Evolutionary conservation across 2,797 vertebrate species (phyloP).

Genomic region (Molothrus aeneus): DNA sequence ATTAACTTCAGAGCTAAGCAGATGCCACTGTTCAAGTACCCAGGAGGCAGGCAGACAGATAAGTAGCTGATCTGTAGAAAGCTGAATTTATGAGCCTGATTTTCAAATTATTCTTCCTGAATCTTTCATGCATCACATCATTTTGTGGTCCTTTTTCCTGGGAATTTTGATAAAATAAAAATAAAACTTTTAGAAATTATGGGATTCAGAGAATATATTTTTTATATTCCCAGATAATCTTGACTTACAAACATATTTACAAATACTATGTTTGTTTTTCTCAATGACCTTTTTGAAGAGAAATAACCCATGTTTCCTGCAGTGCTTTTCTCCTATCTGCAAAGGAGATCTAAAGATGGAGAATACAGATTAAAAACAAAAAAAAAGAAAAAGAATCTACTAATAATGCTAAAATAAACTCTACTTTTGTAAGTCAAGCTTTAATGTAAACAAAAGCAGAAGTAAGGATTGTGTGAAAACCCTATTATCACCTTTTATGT

Average conservation of each 20-base stretch:
- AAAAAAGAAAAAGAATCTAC: not conserved
- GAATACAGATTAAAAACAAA: not conserved
- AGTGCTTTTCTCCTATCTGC: not conserved
- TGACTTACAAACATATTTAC: not conserved
- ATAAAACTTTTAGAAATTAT: not conserved
- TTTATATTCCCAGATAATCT: not conserved
- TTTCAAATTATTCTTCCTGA: constrained; percentile 27
- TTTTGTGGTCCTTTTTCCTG: not conserved
- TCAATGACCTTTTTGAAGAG: not conserved
- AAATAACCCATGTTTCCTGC: not conserved
- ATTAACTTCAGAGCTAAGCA: constrained; percentile 48
- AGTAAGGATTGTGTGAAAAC: not conserved
- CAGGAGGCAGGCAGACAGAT: not conserved
- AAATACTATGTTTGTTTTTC: not conserved
- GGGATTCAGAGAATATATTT: not conserved
- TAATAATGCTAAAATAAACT: not conserved
- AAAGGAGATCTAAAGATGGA: not conserved
- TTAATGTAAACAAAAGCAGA: not conserved
- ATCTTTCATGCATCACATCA: not conserved
- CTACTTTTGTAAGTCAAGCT: not conserved
- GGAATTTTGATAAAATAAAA: not conserved
- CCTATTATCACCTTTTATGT: not conserved
- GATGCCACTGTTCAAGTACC: constrained; percentile 43
- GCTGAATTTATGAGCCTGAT: constrained; percentile 11
- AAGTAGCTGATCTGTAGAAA: constrained; percentile 8